These are phyloP conservation scores for Tetranychus piercei DNA, from an alignment of 2,888 invertebrate species.

Conservation along the genomic window DNA sequence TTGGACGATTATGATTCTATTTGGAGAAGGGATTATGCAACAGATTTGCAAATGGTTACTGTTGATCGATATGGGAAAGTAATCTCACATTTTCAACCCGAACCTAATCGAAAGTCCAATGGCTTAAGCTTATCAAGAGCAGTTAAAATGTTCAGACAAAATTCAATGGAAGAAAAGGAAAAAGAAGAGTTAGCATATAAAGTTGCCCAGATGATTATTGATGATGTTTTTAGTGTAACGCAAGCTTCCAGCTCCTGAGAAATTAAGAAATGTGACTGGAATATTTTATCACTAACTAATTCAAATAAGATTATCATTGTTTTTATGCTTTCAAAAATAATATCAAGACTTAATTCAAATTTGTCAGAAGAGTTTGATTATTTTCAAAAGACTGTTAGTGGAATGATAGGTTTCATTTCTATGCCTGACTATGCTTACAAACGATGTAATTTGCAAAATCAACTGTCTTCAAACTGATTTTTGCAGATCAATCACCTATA, in stretches of 20 bases:
- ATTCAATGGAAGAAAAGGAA: slow-evolving; percentile 14
- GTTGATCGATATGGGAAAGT: slow-evolving; percentile 74
- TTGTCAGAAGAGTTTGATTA: too few species aligned
- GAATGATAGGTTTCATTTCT: too few species aligned
- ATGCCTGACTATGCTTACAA: too few species aligned
- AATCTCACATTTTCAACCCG: slow-evolving; percentile 63
- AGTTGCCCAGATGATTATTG: slow-evolving; percentile 88
- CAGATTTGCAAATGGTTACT: slow-evolving; percentile 55
- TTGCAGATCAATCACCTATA: too few species aligned
- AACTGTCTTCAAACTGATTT: too few species aligned
- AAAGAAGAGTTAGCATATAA: slow-evolving; percentile 91
- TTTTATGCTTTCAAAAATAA: too few species aligned
- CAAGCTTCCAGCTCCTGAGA: neutral
- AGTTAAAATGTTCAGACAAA: slow-evolving; percentile 11
- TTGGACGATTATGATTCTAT: slow-evolving; percentile 33
- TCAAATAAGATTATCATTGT: too few species aligned
- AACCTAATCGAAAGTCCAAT: slow-evolving; percentile 29
- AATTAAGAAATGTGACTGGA: neutral
- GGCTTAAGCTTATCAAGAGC: slow-evolving; percentile 5
- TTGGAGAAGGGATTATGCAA: slow-evolving; percentile 47
- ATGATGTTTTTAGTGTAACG: slow-evolving; percentile 45
- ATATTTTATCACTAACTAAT: too few species aligned
- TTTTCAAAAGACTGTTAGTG: too few species aligned
- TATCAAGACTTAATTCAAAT: too few species aligned
- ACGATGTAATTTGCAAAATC: too few species aligned